Evolutionary conservation across 2,113 vertebrate genomes (phyloP).

Genomic region (Mus spicilegus): DNA sequence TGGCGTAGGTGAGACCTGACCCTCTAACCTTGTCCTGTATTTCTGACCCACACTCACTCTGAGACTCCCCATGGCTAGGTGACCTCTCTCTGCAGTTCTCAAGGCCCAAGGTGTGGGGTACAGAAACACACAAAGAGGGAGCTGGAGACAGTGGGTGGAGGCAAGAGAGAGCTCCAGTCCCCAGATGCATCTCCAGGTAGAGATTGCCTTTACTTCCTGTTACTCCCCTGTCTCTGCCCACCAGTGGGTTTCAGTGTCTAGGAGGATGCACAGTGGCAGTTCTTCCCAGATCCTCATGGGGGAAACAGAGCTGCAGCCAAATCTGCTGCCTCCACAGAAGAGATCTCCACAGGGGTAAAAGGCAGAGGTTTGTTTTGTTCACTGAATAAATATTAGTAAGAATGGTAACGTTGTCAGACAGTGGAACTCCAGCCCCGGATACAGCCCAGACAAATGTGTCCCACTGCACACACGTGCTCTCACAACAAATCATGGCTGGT

Average conservation of each 20-base stretch:
- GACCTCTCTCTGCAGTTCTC: not conserved
- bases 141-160: not conserved
- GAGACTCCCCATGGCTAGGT: not conserved
- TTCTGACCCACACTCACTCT: not conserved
- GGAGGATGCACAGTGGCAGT: not conserved
- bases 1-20: not conserved
- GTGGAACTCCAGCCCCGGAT: too few species aligned
- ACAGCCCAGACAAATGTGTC: not conserved
- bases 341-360: not conserved
- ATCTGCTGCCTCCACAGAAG: not conserved
- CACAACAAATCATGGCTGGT: not conserved
- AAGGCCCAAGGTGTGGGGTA: not conserved
- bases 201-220: not conserved
- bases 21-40: not conserved
- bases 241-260: not conserved
- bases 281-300: not conserved
- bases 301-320: constrained; percentile 10
- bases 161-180: not conserved
- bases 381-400: not conserved
- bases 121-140: not conserved
- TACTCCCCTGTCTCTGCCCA: not conserved
- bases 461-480: not conserved
- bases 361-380: not conserved
- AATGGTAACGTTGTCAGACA: not conserved
- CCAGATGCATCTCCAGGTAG: not conserved